Evolutionary conservation across 2,113 vertebrate species (phyloP).

Genomic region (Panthera leo): DNA sequence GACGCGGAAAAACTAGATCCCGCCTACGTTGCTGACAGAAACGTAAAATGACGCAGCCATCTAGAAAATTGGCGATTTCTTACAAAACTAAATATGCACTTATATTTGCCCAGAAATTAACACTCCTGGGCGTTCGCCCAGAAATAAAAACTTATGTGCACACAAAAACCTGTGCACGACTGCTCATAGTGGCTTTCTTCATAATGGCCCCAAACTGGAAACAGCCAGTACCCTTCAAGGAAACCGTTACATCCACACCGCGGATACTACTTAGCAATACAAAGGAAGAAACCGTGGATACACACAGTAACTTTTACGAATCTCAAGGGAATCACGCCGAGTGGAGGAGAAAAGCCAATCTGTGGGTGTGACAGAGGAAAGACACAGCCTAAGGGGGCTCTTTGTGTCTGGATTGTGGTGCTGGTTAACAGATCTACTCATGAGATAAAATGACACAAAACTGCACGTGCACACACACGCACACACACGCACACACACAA

Average conservation of each 20-base stretch:
- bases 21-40: fast-evolving
- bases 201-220: neutral
- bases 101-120: no score
- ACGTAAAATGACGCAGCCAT: fast-evolving
- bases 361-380: neutral
- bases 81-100: neutral
- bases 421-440: neutral
- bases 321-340: neutral
- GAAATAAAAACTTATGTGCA: neutral
- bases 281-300: neutral
- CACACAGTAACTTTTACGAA: neutral
- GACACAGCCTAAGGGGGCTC: neutral
- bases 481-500: neutral
- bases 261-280: neutral
- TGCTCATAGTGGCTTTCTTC: neutral
- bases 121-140: neutral
- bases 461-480: neutral
- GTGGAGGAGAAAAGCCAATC: neutral
- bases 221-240: neutral
- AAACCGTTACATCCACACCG: neutral
- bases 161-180: neutral
- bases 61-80: neutral
- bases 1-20: neutral
- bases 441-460: neutral
- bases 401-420: neutral